phyloP scores from a whole-genome alignment of 2,797 vertebrate genomes.

The Erethizon dorsatum region DNA sequence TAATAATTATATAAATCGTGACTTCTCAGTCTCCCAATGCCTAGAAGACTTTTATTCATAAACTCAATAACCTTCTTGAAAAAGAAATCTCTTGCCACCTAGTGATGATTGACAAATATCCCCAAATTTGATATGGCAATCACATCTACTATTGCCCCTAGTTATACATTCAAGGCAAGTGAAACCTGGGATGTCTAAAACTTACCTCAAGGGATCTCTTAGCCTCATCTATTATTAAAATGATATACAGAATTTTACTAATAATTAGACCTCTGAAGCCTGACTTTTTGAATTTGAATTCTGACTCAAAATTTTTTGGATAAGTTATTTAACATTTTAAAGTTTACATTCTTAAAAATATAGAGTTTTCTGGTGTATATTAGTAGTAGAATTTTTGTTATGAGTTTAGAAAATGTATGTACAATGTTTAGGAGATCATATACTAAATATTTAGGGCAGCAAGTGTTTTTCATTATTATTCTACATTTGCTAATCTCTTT shows the following conservation, averaged over 20 bases:
- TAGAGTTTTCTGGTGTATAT: neutral
- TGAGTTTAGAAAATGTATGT: slow-evolving; percentile 11
- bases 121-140: neutral
- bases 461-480: neutral
- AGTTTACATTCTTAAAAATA: neutral
- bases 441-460: neutral
- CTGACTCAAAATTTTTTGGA: neutral
- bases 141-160: neutral
- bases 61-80: neutral
- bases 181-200: neutral
- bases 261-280: neutral
- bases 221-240: neutral
- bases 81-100: neutral
- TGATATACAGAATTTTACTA: neutral
- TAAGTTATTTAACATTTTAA: neutral
- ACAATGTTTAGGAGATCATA: neutral
- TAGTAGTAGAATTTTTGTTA: neutral
- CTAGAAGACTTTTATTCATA: neutral
- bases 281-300: neutral
- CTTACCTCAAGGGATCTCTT: neutral
- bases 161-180: neutral
- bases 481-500: neutral
- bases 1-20: neutral
- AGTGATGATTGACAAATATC: neutral
- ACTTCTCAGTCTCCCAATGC: neutral